phyloP scores from a whole-genome alignment of 2,797 vertebrate genomes.

The Neosalanx taihuensis region DNA sequence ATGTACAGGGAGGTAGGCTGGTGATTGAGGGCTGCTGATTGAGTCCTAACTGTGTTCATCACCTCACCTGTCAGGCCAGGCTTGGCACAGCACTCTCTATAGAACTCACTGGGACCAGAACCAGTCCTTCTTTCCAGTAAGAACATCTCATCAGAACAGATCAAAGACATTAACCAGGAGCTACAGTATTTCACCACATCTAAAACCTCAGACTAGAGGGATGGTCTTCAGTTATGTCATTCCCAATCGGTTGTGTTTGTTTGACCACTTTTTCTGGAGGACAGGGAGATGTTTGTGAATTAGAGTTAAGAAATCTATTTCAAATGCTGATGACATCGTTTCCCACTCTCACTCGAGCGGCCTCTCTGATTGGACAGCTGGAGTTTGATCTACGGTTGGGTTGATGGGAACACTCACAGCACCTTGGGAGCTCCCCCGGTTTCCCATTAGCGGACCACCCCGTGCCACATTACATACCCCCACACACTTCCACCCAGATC shows the following conservation, averaged over 20 bases:
- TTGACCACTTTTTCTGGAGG: background rate
- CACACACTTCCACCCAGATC: constrained; percentile 16
- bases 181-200: too few relatives aligned
- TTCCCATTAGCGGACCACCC: constrained; percentile 48
- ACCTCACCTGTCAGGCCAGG: constrained; percentile 16
- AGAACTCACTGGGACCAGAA: too few relatives aligned
- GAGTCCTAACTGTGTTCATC: constrained; percentile 19
- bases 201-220: too few relatives aligned
- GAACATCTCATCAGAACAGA: too few relatives aligned
- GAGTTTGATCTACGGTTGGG: constrained; percentile 19
- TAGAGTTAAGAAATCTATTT: constrained; percentile 7
- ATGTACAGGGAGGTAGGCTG: constrained; percentile 20
- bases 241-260: too few relatives aligned
- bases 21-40: constrained; percentile 17
- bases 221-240: too few relatives aligned
- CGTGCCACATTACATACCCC: constrained; percentile 9
- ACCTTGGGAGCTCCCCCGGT: constrained; percentile 22
- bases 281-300: background rate
- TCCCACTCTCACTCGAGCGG: background rate
- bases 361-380: constrained; percentile 19
- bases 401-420: constrained; percentile 17
- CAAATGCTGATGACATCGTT: constrained; percentile 7
- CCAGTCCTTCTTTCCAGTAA: too few relatives aligned
- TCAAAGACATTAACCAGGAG: too few relatives aligned
- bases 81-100: background rate